A percentile compares a stretch with the other conserved stretches of the same genome.
These are phyloP conservation scores for Prinia subflava DNA, from an alignment of 2,113 vertebrate genomes.

Conservation along the genomic window DNA sequence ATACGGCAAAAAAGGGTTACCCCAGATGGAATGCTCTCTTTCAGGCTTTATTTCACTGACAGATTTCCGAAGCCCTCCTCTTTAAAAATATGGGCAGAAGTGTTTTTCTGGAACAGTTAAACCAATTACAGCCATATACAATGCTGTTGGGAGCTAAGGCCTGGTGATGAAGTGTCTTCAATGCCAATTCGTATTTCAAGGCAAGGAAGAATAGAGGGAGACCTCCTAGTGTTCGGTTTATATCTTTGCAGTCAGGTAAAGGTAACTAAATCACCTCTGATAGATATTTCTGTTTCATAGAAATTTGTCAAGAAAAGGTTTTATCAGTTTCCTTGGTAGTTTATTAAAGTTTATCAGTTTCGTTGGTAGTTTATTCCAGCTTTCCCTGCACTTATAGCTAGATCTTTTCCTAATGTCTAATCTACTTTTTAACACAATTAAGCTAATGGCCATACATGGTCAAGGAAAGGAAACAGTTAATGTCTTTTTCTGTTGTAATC, in stretches of 20 bases:
- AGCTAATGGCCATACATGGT: background rate
- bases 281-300: background rate
- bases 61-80: slow-evolving; percentile 22
- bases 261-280: background rate
- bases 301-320: background rate
- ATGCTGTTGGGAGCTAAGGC: background rate
- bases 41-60: slow-evolving; percentile 32
- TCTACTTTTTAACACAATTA: background rate
- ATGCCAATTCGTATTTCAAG: background rate
- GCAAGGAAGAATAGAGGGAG: background rate
- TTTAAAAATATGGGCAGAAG: slow-evolving; percentile 31
- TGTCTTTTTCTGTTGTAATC: background rate
- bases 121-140: background rate
- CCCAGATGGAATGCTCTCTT: slow-evolving; percentile 51
- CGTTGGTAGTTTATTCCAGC: background rate
- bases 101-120: background rate
- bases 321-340: background rate
- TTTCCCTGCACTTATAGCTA: background rate
- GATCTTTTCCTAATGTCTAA: background rate
- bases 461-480: background rate
- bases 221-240: background rate
- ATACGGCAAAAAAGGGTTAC: slow-evolving; percentile 42
- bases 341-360: background rate
- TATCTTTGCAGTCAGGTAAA: background rate
- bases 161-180: background rate